Evolutionary conservation across 2,113 vertebrate genomes (phyloP), one percentile per base, ranked within the genome.

Genomic region (Siphamia tubifer): DNA sequence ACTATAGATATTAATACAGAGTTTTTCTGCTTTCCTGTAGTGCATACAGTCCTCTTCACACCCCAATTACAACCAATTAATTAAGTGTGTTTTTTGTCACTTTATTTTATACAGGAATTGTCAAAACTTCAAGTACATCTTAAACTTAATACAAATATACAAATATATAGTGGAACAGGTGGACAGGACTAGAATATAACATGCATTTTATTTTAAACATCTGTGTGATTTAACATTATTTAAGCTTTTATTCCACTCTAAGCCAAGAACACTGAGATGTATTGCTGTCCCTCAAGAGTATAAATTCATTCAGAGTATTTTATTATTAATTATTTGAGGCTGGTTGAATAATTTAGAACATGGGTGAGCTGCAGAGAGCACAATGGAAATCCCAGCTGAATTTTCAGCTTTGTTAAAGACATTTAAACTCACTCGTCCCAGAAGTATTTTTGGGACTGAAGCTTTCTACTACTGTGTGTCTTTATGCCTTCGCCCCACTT

Each of bases 311-410:
- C 19, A 23, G 52, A 71, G 44, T 68, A 49, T 35, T 79, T 54
- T 5, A 48, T 42, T 44, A 82, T 86, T 16, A 84, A 82, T 87
- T 83, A 89, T 87, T 89, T 70, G 62, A 44, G 64, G 67, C 7
- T 32, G 20, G 49, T 8, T 87, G 35, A 89, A 90, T 87, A 62
- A 87, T 83, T 82, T 34, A 77, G 8, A 1, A 56, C 34, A 47
- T 17, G 10, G 19, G 34, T 48, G 24, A 48, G 62, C 27, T 70
- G 35, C 54, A 35, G 36, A 45, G 48, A 56, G 45, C 31, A 32
- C 39, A 73, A 79, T 84, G 54, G 31, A 69, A 53, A 76, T 73
- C 40, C 34, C 9, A 12, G 28, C 21, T 49, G 23, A 69, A 56
- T 66, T 85, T 72, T 64, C 35, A 42, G 40, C 49, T 51, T 55